A percentile compares a stretch with the other conserved stretches of the same genome.
phyloP scores from a whole-genome alignment of 2,797 vertebrate species.

The Moxostoma hubbsi region DNA sequence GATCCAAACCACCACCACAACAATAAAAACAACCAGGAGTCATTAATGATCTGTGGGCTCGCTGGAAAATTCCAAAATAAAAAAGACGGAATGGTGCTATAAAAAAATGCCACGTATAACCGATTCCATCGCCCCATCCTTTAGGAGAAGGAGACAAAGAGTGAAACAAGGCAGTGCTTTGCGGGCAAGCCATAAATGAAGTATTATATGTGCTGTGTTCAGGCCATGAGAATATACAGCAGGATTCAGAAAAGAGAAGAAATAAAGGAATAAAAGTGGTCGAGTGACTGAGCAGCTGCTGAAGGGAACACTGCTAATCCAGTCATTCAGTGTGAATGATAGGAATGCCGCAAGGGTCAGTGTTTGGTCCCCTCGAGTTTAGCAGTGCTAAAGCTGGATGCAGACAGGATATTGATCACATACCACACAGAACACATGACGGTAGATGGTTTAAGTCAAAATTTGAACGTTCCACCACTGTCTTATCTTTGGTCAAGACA shows the following conservation, averaged over 20 bases:
- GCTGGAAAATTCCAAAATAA: conserved; percentile 28
- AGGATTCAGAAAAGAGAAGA: no score
- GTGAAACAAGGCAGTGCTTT: conserved; percentile 31
- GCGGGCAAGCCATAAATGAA: conserved; percentile 43
- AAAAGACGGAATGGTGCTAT: conserved; percentile 38
- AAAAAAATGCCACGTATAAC: conserved; percentile 37
- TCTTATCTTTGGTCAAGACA: background rate
- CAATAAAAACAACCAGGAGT: conserved; percentile 14
- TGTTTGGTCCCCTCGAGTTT: conserved; percentile 39
- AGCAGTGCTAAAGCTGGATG: conserved; percentile 24
- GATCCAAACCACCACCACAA: conserved; percentile 40
- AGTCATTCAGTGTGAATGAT: conserved; percentile 44
- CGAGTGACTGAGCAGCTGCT: conserved; percentile 48
- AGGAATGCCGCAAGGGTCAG: conserved; percentile 41
- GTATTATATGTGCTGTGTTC: background rate
- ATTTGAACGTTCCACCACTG: background rate
- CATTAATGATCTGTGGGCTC: conserved; percentile 41
- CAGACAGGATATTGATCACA: conserved; percentile 23
- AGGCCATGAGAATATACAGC: no score
- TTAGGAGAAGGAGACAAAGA: conserved; percentile 1
- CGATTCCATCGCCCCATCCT: background rate
- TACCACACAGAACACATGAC: background rate
- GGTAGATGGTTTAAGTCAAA: background rate
- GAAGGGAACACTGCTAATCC: conserved; percentile 35
- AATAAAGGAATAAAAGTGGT: no score